A percentile compares a stretch with the other conserved stretches of the same genome.
Conservation (phyloP, 2,888 invertebrate species). For the Catocala sponsa region DNA sequence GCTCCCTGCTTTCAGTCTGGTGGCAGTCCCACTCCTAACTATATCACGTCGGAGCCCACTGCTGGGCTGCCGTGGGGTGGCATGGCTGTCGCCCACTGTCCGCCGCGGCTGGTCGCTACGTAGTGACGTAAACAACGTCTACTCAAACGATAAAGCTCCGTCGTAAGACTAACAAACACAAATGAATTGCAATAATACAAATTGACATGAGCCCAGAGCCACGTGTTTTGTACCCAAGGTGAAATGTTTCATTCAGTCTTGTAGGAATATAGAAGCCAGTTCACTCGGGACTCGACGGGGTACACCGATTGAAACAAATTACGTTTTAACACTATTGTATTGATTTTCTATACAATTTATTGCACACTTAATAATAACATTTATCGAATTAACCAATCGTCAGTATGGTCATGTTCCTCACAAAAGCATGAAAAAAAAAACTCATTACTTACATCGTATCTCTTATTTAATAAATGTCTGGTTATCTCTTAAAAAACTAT, state of each 20-base stretch:
- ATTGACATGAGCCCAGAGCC: conserved; percentile 80
- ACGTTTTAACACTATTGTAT: conserved; percentile 74
- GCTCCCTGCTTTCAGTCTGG: conserved; percentile 71
- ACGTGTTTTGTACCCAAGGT: conserved; percentile 71
- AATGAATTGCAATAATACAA: conserved; percentile 63
- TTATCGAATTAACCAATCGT: conserved; percentile 62
- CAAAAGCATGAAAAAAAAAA: conserved; percentile 62
- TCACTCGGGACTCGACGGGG: conserved; percentile 72
- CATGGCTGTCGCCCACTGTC: neutral
- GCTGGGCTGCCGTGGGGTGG: too few relatives aligned
- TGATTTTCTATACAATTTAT: conserved; percentile 82
- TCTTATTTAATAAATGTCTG: conserved; percentile 70
- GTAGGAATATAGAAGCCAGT: conserved; percentile 73
- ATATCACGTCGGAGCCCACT: conserved; percentile 24
- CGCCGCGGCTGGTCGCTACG: neutral
- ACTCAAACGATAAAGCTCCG: conserved; percentile 56
- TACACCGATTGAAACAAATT: conserved; percentile 75
- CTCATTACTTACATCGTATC: conserved; percentile 56
- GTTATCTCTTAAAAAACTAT: conserved; percentile 73
- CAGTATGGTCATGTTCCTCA: conserved; percentile 62
- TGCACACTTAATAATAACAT: conserved; percentile 80
- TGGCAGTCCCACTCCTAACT: conserved; percentile 63
- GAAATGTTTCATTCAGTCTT: conserved; percentile 85
- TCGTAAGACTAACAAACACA: conserved; percentile 57
- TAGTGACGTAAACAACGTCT: conserved; percentile 21